Conservation (phyloP, 2,888 invertebrate genomes). For the Leptopilina syphax region DNA sequence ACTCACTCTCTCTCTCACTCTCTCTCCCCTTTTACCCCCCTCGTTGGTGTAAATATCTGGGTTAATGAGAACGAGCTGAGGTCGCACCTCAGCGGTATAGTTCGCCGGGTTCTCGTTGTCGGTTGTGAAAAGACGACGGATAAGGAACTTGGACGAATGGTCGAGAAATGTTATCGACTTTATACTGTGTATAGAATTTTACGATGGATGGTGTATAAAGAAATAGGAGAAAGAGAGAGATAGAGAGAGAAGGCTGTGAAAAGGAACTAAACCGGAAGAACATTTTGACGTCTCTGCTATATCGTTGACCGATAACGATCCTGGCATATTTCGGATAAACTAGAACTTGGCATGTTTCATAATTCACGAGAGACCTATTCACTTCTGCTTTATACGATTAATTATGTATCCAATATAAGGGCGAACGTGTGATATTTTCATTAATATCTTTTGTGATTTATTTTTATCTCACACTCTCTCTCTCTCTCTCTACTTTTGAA, state of each 20-base stretch:
- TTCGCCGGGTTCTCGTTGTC: slow-evolving; percentile 23
- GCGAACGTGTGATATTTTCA: slow-evolving; percentile 6
- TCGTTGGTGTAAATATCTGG: slow-evolving; percentile 63
- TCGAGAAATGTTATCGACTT: slow-evolving; percentile 35
- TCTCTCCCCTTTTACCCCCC: slow-evolving; percentile 5
- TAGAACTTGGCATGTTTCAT: slow-evolving; percentile 16
- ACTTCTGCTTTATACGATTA: neutral
- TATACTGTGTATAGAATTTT: slow-evolving; percentile 16
- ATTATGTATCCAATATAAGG: neutral
- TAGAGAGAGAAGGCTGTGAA: neutral
- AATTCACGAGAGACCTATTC: neutral
- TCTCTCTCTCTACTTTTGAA: no score
- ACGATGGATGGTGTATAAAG: neutral
- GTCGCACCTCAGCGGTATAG: slow-evolving; percentile 52
- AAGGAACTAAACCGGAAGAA: slow-evolving; percentile 9
- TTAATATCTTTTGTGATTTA: neutral
- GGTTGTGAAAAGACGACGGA: slow-evolving; percentile 24
- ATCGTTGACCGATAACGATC: slow-evolving; percentile 19
- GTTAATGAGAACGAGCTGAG: slow-evolving; percentile 69
- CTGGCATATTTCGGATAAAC: slow-evolving; percentile 5
- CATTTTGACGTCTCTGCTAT: neutral
- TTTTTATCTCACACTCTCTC: no score
- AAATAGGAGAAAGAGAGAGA: no score
- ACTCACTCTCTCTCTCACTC: neutral
- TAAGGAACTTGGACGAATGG: slow-evolving; percentile 37